A percentile compares a stretch with the other conserved stretches of the same genome.
phyloP scores from a whole-genome alignment of 35 echinoderm and acorn worm genomes.

The Hemicentrotus pulcherrimus region DNA sequence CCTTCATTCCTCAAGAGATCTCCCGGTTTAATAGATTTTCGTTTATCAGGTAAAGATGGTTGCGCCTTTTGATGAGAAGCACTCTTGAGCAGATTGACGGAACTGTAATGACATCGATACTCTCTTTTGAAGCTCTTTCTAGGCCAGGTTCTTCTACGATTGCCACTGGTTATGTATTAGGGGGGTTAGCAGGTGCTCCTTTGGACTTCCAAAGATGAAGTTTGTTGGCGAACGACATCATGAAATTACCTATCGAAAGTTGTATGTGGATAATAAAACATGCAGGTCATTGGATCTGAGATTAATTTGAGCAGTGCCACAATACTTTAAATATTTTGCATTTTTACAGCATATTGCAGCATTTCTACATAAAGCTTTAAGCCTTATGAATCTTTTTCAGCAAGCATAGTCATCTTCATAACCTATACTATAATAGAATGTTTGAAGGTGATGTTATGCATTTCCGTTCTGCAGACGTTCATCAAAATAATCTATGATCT shows the following conservation, averaged over 20 bases:
- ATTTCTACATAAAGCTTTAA: too few species aligned
- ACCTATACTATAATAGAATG: too few species aligned
- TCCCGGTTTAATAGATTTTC: not conserved
- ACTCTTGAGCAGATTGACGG: not conserved
- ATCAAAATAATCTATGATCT: too few species aligned
- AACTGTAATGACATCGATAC: not conserved
- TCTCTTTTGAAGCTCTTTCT: not conserved
- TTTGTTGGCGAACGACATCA: conserved; percentile 37
- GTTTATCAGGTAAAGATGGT: not conserved
- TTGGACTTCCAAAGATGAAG: conserved; percentile 27
- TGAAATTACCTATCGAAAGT: not conserved
- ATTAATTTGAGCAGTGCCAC: too few species aligned
- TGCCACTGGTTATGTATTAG: not conserved
- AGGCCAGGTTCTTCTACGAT: not conserved
- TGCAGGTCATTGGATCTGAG: too few species aligned
- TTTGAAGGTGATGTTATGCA: too few species aligned
- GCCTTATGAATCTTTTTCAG: too few species aligned
- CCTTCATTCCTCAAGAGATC: not conserved
- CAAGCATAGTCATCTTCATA: too few species aligned
- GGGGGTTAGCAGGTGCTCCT: not conserved
- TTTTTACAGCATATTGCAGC: too few species aligned
- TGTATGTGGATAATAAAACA: too few species aligned
- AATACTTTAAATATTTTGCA: too few species aligned
- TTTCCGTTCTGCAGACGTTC: too few species aligned
- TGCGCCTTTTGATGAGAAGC: not conserved